phyloP scores from a whole-genome alignment of 2,797 vertebrate genomes.

The Gallinago solitaria region DNA sequence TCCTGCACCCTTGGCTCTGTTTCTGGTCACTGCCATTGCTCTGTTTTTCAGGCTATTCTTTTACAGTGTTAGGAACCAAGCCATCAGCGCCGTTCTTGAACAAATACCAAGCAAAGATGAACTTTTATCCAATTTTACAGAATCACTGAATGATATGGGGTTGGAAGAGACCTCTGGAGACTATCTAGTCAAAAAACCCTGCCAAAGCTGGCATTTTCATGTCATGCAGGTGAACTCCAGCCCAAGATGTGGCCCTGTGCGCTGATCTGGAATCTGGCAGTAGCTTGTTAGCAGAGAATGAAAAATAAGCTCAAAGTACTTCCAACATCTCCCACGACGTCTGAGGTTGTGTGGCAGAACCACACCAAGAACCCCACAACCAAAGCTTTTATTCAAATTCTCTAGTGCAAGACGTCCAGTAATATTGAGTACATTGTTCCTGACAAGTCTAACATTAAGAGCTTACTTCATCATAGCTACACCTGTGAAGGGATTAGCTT shows the following conservation, averaged over 20 bases:
- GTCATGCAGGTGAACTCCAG: accelerated
- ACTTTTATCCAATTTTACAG: not conserved
- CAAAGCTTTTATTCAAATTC: not conserved
- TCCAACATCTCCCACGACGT: not conserved
- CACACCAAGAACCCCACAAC: not conserved
- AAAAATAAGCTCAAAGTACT: not conserved
- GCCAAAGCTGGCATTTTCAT: not conserved
- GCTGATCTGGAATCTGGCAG: not conserved
- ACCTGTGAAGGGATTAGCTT: not conserved
- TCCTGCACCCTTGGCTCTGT: not conserved
- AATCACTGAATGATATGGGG: no score
- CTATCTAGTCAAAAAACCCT: no score
- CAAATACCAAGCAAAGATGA: not conserved
- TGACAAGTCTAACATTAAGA: not conserved
- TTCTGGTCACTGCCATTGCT: not conserved
- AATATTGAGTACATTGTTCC: not conserved
- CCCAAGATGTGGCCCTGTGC: not conserved
- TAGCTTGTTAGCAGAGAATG: not conserved
- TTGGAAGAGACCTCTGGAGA: no score
- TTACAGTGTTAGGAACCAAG: not conserved
- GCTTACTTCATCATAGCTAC: not conserved
- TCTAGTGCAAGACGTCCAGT: not conserved
- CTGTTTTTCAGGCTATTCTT: not conserved
- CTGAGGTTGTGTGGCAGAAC: not conserved
- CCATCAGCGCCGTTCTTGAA: not conserved